Evolutionary conservation across 2,797 vertebrate genomes (phyloP).

Genomic region (Sebastes matsubarae): DNA sequence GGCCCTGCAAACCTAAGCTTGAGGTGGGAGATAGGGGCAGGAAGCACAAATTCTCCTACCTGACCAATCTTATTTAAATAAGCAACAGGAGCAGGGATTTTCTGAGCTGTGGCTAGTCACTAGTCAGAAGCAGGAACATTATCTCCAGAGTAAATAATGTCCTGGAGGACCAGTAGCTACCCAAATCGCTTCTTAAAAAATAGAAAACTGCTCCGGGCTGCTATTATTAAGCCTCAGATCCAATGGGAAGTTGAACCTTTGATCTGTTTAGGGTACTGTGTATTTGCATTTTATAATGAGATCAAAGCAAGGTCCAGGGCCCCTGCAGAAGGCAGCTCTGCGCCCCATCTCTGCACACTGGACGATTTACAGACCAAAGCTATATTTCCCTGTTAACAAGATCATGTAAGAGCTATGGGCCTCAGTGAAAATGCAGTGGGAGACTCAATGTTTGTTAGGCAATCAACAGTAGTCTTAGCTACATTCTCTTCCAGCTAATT

Average conservation of each 20-base stretch:
- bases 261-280: slow-evolving; percentile 85
- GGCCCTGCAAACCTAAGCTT: slow-evolving; percentile 71
- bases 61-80: slow-evolving; percentile 81
- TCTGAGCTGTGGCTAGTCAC: slow-evolving; percentile 74
- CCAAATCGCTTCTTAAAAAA: slow-evolving; percentile 82
- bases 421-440: slow-evolving; percentile 52
- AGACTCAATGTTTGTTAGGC: slow-evolving; percentile 51
- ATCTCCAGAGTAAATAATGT: slow-evolving; percentile 86
- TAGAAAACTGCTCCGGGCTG: slow-evolving; percentile 76
- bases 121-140: slow-evolving; percentile 80
- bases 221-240: slow-evolving; percentile 82
- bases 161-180: slow-evolving; percentile 76
- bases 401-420: slow-evolving; percentile 54
- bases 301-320: slow-evolving; percentile 82
- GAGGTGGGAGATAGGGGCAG: slow-evolving; percentile 73
- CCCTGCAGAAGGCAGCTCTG: slow-evolving; percentile 71
- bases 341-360: slow-evolving; percentile 55
- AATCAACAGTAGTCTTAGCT: slow-evolving; percentile 51
- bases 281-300: slow-evolving; percentile 89
- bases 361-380: slow-evolving; percentile 66
- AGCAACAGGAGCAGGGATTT: slow-evolving; percentile 77
- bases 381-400: slow-evolving; percentile 65
- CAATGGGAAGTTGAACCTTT: slow-evolving; percentile 85
- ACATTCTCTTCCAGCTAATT: slow-evolving; percentile 61
- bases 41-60: slow-evolving; percentile 68